phyloP scores from a whole-genome alignment of 2,797 vertebrate genomes.

The Fistularia commersonii region DNA sequence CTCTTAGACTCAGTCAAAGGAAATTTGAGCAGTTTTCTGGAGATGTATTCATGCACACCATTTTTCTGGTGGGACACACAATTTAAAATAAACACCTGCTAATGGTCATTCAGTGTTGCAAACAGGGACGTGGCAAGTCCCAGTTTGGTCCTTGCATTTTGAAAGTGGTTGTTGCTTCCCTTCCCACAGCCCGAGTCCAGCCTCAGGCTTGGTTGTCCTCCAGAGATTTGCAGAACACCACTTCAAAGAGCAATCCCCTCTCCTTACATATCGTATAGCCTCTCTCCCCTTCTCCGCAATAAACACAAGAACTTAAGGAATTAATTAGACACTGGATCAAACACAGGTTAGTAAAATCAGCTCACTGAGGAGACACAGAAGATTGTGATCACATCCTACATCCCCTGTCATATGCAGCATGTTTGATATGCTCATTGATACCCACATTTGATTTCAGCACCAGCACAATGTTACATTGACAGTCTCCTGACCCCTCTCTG shows the following conservation, averaged over 20 bases:
- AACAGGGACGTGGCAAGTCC: constrained; percentile 17
- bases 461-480: constrained; percentile 21
- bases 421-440: constrained; percentile 26
- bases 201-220: constrained; percentile 65
- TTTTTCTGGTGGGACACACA: constrained; percentile 21
- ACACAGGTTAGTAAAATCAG: constrained; percentile 52
- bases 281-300: constrained; percentile 39
- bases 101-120: constrained; percentile 18
- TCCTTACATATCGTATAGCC: constrained; percentile 44
- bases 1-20: constrained; percentile 5
- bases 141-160: constrained; percentile 28
- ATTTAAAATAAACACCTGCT: constrained; percentile 42
- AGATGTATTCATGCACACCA: constrained; percentile 8
- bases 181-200: constrained; percentile 63
- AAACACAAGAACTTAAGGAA: constrained; percentile 73
- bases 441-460: constrained; percentile 12
- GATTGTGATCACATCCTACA: constrained; percentile 11
- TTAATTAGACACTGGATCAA: constrained; percentile 74
- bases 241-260: constrained; percentile 73
- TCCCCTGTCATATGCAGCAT: constrained; percentile 10
- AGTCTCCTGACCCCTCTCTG: constrained; percentile 26
- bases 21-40: constrained; percentile 16
- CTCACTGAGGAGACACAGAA: constrained; percentile 16
- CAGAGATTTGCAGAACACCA: constrained; percentile 63
- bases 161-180: constrained; percentile 52